Evolutionary conservation across 2,113 vertebrate species (phyloP), one percentile per base, ranked within the genome.

Genomic region (Corythornis vintsioides): DNA sequence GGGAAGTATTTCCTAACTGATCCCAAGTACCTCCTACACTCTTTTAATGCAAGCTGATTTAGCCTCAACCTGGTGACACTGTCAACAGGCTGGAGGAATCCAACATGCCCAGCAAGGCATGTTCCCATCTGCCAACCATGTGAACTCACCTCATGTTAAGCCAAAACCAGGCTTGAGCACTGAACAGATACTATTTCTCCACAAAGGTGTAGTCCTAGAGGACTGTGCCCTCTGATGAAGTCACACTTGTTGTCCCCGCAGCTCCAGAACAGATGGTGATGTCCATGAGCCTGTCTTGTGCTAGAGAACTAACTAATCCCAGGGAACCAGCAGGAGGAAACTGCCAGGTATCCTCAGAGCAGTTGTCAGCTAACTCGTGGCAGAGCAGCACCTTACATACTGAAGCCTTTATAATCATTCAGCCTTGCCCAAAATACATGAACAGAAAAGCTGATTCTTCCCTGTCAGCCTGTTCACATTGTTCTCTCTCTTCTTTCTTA

Each of bases 241-340:
- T 13, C 74, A 78, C 0, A 0, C 11, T 42, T 0, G 0, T 72
- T 73, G 70, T 13, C 16, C 31, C 55, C 72, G 66, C 25, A 61
- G 28, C 66, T 52, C 55, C 71, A 45, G 65, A 86, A 22, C 24
- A 65, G 73, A 33, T 29, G 53, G 24, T 73, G 84, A 82, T 1
- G 2, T 79, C 47, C 33, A 21, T 0, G 1, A 15, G n/a, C 50
- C 31, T n/a, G 72, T 77, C n/a, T 83, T 87, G 52, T 66, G 15
- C 55, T 33, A 28, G 31, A 72, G 56, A 88, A 60, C 52, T 81
- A 74, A 92, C 38, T 26, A 76, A 75, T 67, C 6, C 1, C 4
- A 70, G 38, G 42, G 33, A 88, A 57, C n/a, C 29, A 70, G 56
- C 42, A 85, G 38, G 47, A 87, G 57, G 21, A 87, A 79, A 82